These are phyloP conservation scores for Propithecus perrieri DNA, from an alignment of 2,797 vertebrate genomes.

Conservation along the genomic window DNA sequence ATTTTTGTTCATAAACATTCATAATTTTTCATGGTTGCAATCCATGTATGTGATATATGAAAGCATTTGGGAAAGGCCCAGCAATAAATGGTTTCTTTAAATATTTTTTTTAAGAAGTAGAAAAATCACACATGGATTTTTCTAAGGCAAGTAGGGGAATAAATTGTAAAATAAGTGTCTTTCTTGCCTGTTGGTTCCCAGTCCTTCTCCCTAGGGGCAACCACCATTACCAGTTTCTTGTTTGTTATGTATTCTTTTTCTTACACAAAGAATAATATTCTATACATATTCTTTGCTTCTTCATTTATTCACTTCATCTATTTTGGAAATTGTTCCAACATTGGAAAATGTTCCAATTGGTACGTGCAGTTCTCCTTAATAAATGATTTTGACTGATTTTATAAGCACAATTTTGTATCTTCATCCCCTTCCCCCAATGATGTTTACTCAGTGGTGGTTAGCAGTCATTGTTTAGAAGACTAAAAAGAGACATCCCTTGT, in stretches of 20 bases:
- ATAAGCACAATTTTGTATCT: background rate
- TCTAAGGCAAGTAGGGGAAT: background rate
- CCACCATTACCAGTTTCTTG: background rate
- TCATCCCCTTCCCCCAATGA: background rate
- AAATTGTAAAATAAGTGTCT: background rate
- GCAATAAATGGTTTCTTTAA: background rate
- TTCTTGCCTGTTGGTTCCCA: background rate
- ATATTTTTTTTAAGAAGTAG: conserved; percentile 23
- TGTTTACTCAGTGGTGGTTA: conserved; percentile 23
- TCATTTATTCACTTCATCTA: background rate
- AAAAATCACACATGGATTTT: conserved; percentile 4
- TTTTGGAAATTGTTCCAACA: conserved; percentile 24
- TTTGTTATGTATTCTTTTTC: conserved; percentile 21
- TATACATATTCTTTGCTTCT: background rate
- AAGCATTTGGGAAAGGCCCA: background rate
- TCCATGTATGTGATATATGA: background rate
- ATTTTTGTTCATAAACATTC: background rate
- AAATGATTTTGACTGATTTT: background rate
- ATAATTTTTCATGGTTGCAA: background rate
- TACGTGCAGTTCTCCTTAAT: background rate
- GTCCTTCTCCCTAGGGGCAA: background rate
- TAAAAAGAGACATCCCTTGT: conserved; percentile 31
- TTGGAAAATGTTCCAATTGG: background rate
- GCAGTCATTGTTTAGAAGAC: conserved; percentile 32
- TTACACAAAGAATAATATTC: background rate